Evolutionary conservation across 2,113 vertebrate genomes (phyloP), one percentile per base, ranked within the genome.

Genomic region (Mustelus asterias): DNA sequence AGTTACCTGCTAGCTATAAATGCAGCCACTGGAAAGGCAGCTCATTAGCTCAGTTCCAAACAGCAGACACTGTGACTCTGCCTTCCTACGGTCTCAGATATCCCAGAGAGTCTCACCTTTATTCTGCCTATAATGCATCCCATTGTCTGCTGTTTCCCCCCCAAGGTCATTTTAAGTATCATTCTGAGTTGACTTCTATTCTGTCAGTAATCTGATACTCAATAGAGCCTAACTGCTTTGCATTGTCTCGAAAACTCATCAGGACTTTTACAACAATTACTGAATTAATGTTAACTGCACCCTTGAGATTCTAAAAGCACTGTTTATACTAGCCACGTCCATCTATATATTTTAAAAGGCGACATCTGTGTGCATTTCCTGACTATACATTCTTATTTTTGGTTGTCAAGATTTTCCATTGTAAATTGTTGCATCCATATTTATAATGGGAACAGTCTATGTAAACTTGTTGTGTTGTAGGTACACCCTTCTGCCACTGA

Each of bases 161-260:
- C 96, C 96, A 95, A 96, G 97, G 97, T 97, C 98, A 98, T 98
- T 98, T 97, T 97, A 98, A 98, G 97, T 98, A 97, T 98, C 97
- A 98, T 97, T 98, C 98, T 98, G 98, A 98, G 98, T 98, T 98
- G 98, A 97, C 98, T 98, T 98, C 98, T 98, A 98, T 98, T 98
- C 98, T 97, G 97, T 97, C 97, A 97, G 98, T 98, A 98, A 98
- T 97, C 97, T 96, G 97, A 98, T 97, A 98, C 96, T 96, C 96
- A 97, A 98, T 98, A 97, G 97, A 97, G 97, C 97, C 97, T 97
- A 96, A 97, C 97, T 97, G 97, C 96, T 96, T 96, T 96, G 97
- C 96, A 97, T 96, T 96, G 96, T 95, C 78, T 96, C 96, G 90
- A 97, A 96, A 97, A 97, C 97, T 97, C 97, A 96, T 96, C 96